Conservation (phyloP, 2,113 vertebrate species). For the Sceloporus undulatus region DNA sequence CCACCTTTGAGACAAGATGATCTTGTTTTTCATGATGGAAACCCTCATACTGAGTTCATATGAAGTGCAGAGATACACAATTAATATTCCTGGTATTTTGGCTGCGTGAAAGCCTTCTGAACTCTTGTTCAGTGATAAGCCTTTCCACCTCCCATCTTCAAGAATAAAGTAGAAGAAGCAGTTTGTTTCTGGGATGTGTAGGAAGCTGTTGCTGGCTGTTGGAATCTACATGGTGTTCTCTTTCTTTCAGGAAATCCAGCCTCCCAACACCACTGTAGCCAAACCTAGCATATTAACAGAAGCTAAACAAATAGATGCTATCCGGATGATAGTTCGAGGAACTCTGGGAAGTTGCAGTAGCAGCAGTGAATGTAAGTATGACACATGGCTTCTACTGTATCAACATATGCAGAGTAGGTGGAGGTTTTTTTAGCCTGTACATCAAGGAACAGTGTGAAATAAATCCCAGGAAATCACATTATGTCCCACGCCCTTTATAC, state of each 20-base stretch:
- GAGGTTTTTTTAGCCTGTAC: neutral
- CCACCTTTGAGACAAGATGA: neutral
- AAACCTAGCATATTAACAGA: conserved; percentile 82
- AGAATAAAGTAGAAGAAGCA: neutral
- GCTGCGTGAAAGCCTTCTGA: neutral
- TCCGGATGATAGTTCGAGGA: conserved; percentile 96
- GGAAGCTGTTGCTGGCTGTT: no score
- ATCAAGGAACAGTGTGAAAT: neutral
- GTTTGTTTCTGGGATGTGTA: neutral
- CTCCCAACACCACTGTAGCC: conserved; percentile 75
- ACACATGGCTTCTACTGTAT: neutral
- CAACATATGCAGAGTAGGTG: neutral
- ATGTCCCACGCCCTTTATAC: no score
- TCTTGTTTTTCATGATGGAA: neutral
- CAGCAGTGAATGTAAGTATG: conserved; percentile 94
- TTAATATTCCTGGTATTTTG: neutral
- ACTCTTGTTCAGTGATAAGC: neutral
- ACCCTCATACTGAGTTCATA: neutral
- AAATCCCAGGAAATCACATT: neutral
- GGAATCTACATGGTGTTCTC: conserved; percentile 31
- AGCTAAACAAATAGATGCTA: conserved; percentile 89
- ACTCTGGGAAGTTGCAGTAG: conserved; percentile 97
- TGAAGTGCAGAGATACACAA: neutral
- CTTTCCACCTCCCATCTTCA: neutral
- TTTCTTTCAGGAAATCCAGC: conserved; percentile 85